A percentile compares a stretch with the other conserved stretches of the same genome.
Conservation (phyloP, 2,113 vertebrate species). For the Psophia crepitans region DNA sequence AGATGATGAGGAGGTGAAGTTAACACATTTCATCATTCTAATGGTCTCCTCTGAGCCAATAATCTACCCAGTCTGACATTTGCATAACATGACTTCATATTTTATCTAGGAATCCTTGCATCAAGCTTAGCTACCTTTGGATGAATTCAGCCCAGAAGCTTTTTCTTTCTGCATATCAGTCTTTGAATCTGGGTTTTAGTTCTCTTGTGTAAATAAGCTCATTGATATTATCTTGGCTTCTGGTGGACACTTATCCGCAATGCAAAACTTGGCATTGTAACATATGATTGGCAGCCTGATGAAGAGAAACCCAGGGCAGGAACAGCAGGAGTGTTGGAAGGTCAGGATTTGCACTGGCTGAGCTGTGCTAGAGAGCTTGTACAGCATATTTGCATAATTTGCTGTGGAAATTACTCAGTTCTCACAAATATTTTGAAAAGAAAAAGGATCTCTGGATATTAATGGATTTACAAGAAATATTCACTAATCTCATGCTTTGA, state of each 20-base stretch:
- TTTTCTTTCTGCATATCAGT: background rate
- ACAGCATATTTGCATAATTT: slow-evolving; percentile 44
- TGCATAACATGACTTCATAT: background rate
- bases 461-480: slow-evolving; percentile 44
- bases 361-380: slow-evolving; percentile 47
- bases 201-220: background rate
- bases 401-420: slow-evolving; percentile 33
- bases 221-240: slow-evolving; percentile 17
- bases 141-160: background rate
- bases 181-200: background rate
- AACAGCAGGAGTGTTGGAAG: slow-evolving; percentile 25
- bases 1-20: background rate
- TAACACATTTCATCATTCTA: background rate
- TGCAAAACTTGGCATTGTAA: slow-evolving; percentile 18
- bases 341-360: slow-evolving; percentile 36
- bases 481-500: slow-evolving; percentile 15
- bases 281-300: slow-evolving; percentile 37
- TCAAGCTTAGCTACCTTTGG: background rate
- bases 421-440: slow-evolving; percentile 42
- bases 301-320: slow-evolving; percentile 24
- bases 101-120: background rate
- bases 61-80: background rate
- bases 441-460: background rate
- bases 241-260: slow-evolving; percentile 14
- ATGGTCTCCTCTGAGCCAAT: background rate